These are phyloP conservation scores for Salpingus planirostris DNA, from an alignment of 2,888 invertebrate species.

Conservation along the genomic window DNA sequence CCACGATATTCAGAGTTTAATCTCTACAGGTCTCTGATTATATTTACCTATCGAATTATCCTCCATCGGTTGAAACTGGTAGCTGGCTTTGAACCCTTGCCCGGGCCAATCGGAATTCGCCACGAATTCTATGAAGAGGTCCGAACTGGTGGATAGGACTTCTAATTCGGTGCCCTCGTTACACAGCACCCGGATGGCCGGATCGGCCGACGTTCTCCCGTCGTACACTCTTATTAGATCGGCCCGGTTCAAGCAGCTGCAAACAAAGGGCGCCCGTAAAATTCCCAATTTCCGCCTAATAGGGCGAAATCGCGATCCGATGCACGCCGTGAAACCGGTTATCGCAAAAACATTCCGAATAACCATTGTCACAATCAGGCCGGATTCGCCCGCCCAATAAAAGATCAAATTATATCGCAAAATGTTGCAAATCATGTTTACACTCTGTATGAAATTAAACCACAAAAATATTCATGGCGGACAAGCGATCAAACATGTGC, in stretches of 20 bases:
- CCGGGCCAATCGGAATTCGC: slow-evolving; percentile 73
- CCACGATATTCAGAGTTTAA: slow-evolving; percentile 2
- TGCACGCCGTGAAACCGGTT: too few species aligned
- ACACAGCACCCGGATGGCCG: slow-evolving; percentile 75
- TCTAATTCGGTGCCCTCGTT: slow-evolving; percentile 70
- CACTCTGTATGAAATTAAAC: too few species aligned
- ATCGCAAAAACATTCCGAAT: too few species aligned
- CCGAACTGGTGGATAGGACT: slow-evolving; percentile 73
- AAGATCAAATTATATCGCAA: too few species aligned
- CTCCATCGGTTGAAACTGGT: slow-evolving; percentile 60
- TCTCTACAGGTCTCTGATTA: neutral
- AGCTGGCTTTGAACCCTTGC: slow-evolving; percentile 69
- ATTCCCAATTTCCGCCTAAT: too few species aligned
- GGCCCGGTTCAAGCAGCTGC: slow-evolving; percentile 70
- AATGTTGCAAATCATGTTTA: too few species aligned
- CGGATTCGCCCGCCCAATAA: too few species aligned
- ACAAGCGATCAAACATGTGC: too few species aligned
- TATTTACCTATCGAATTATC: slow-evolving; percentile 38
- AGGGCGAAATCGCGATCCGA: too few species aligned
- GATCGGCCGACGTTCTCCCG: slow-evolving; percentile 62
- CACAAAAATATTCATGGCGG: too few species aligned
- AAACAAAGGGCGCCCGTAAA: slow-evolving; percentile 33
- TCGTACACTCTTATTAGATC: slow-evolving; percentile 83
- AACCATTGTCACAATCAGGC: too few species aligned
- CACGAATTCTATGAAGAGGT: slow-evolving; percentile 75